A percentile compares a stretch with the other conserved stretches of the same genome.
Evolutionary conservation across 2,888 invertebrate genomes (phyloP).

Genomic region (Drosophila ustulata): DNA sequence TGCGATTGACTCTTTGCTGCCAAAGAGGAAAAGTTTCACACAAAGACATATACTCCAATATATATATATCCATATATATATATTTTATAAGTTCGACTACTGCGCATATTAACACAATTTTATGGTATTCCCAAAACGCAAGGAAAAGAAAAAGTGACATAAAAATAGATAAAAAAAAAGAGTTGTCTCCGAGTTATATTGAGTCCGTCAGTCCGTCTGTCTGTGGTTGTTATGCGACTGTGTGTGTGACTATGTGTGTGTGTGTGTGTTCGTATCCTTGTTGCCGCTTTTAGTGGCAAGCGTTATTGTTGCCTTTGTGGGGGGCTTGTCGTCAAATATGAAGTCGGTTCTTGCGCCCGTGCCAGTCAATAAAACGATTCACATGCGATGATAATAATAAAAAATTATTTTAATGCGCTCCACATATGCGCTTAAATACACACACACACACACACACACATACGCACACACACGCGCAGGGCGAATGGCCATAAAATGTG

Average conservation of each 20-base stretch:
- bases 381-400: slow-evolving; percentile 65
- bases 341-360: slow-evolving; percentile 10
- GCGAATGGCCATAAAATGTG: slow-evolving; percentile 8
- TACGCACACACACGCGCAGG: neutral
- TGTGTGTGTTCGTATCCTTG: neutral
- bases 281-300: neutral
- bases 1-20: neutral
- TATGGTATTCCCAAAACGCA: neutral
- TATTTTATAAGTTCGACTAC: neutral
- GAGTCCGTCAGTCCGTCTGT: neutral
- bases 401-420: slow-evolving; percentile 55
- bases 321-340: slow-evolving; percentile 12
- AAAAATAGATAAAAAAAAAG: neutral
- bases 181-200: neutral
- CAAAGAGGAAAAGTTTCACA: neutral
- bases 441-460: neutral
- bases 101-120: neutral
- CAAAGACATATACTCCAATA: neutral
- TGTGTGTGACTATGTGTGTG: too few relatives aligned
- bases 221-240: slow-evolving; percentile 1
- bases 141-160: neutral
- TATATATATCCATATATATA: neutral
- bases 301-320: slow-evolving; percentile 1
- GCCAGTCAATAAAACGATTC: slow-evolving; percentile 67
- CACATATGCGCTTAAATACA: slow-evolving; percentile 6